Percentiles rank a stretch among this genome's conserved stretches.
phyloP scores from a whole-genome alignment of 2,113 vertebrate species.

The Nicator chloris region DNA sequence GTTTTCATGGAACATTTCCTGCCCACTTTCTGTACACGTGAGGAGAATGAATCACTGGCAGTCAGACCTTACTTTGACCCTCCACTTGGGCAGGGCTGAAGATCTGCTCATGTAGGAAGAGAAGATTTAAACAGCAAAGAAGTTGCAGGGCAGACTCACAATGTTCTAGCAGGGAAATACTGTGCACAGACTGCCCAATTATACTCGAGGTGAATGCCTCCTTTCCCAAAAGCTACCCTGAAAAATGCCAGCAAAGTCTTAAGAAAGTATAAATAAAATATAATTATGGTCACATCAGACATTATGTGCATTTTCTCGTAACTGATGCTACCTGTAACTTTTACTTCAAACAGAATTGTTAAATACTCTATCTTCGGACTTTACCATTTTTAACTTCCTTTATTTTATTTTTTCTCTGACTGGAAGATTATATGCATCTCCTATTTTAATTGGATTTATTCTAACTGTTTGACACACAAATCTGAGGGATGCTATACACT shows the following conservation, averaged over 20 bases:
- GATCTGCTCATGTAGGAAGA: not conserved
- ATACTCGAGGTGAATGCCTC: not conserved
- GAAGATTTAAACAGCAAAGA: not conserved
- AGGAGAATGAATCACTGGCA: not conserved
- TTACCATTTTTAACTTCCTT: not conserved
- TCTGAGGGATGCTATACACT: conserved; percentile 53
- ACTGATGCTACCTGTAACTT: not conserved
- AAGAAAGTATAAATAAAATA: not conserved
- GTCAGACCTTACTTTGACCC: not conserved
- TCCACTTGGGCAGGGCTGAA: not conserved
- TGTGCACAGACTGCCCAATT: not conserved
- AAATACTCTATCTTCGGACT: not conserved
- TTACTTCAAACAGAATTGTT: not conserved
- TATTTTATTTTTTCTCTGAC: not conserved
- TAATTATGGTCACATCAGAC: not conserved
- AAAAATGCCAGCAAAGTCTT: not conserved
- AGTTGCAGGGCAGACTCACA: not conserved
- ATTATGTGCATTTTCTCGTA: not conserved
- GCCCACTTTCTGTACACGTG: not conserved
- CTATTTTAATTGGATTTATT: not conserved
- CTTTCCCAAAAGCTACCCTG: not conserved
- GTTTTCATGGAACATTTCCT: not conserved
- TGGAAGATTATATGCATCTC: not conserved
- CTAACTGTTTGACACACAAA: not conserved
- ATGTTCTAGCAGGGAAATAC: not conserved